These are phyloP conservation scores for Virgularia gustaviana DNA, from an alignment of 92 coral and sea anemone genomes.

Conservation along the genomic window DNA sequence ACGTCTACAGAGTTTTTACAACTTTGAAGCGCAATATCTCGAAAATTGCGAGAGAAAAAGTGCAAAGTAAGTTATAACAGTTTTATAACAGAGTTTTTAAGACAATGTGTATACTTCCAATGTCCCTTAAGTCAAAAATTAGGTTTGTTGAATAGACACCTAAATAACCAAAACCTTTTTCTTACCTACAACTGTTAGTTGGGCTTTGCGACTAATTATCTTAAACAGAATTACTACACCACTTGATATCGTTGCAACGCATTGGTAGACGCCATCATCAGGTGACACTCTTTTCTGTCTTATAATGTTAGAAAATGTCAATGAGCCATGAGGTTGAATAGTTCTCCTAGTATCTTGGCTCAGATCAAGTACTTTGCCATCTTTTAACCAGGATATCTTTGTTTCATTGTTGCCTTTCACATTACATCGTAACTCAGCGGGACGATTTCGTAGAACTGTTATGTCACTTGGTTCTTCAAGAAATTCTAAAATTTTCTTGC, in stretches of 20 bases:
- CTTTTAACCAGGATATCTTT: constrained; percentile 60
- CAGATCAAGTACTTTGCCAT: constrained; percentile 53
- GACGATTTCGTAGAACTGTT: constrained; percentile 58
- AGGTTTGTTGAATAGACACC: too few species aligned
- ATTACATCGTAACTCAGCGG: constrained; percentile 63
- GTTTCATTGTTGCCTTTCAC: constrained; percentile 64
- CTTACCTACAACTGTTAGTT: constrained; percentile 78
- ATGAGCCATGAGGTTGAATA: constrained; percentile 72
- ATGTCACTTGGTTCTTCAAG: constrained; percentile 75
- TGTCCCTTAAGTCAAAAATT: too few species aligned
- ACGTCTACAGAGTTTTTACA: too few species aligned
- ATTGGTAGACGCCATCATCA: constrained; percentile 82
- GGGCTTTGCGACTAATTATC: constrained; percentile 66
- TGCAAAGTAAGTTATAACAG: neutral
- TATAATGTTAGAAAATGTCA: constrained; percentile 58
- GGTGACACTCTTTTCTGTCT: constrained; percentile 66
- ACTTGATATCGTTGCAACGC: constrained; percentile 62
- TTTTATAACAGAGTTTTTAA: neutral
- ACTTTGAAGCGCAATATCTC: too few species aligned
- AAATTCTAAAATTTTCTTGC: constrained; percentile 34
- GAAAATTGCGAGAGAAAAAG: neutral
- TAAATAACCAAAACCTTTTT: too few species aligned
- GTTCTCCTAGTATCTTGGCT: constrained; percentile 53
- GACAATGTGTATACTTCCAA: neutral
- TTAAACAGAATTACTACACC: constrained; percentile 35